Base-by-base conservation (phyloP, 1,140 invertebrate species). In the Aphelenchoides besseyi region DNA sequence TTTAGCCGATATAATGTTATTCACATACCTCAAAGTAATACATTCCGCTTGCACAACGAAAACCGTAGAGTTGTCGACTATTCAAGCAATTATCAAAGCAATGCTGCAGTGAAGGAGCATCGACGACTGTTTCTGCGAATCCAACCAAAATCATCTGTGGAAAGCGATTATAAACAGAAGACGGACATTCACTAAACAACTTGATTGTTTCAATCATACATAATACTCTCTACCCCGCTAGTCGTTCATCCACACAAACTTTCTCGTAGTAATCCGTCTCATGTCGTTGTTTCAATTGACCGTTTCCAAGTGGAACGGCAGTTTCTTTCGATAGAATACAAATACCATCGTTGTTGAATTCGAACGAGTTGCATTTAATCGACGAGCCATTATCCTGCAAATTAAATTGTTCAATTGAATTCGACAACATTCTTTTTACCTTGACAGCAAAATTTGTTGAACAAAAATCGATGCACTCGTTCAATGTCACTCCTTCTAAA, bases 61-160 rank as follows among this genome's bases (percentile, higher is more conserved):
- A 83, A 3, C 82, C 82, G 18, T 77, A 84, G 59, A 83, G 41
- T 32, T 79, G 67, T 55, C 69, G 54, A 48, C 76, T 79, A 36
- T 83, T 83, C n/a, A 83, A 68, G 62, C 82, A 83, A 29, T 74
- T 83, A 54, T 83, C 82, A 23, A 83, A 83, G 71, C 82, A 83
- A 32, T 84, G 74, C 52, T 79, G 80, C 12, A 83, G 72, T 0
- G 74, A 72, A 0, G 80, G 69, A 0, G 81, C 73, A 68, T 83
- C 82, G 5, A 81, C 79, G 3, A 83, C 82, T 16, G 82, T 83
- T 67, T 83, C 82, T 0, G 82, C 82, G 62, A 83, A 83, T 23
- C 82, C 82, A 23, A 83, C 82, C 2, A 83, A 72, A 52, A 83
- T 83, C 82, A 84, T 83, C 71, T 83, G 81, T n/a, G 81, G 81